A percentile compares a stretch with the other conserved stretches of the same genome.
Conservation (phyloP, 2,113 vertebrate genomes). For the Dicaeum eximium region DNA sequence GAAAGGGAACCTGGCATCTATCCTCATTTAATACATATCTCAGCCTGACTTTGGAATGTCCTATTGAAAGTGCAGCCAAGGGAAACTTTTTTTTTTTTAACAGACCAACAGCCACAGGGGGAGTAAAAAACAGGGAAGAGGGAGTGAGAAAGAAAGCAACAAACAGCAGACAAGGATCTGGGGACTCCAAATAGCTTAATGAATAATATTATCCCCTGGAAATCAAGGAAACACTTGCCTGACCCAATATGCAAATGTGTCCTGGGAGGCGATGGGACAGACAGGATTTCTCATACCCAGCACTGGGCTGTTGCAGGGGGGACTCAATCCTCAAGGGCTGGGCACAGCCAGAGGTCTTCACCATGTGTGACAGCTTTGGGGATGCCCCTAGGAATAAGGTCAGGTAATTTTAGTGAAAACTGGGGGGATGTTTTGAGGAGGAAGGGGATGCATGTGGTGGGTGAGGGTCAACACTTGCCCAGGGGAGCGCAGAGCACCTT, state of each 20-base stretch:
- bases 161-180: not conserved
- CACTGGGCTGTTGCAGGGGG: not conserved
- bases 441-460: rapidly evolving
- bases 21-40: slow-evolving; percentile 57
- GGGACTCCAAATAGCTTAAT: not conserved
- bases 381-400: not conserved
- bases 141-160: not conserved
- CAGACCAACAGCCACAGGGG: not conserved
- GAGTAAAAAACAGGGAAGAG: not conserved
- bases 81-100: slow-evolving; percentile 7
- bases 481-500: not conserved
- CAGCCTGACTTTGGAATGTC: slow-evolving; percentile 58
- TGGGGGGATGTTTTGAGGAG: not conserved
- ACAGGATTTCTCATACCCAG: not conserved
- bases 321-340: not conserved
- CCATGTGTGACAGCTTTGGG: not conserved
- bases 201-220: slow-evolving; percentile 20
- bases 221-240: slow-evolving; percentile 14
- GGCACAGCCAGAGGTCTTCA: not conserved
- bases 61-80: slow-evolving; percentile 31
- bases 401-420: not conserved
- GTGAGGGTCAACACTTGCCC: not conserved
- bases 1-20: slow-evolving; percentile 54
- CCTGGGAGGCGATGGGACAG: not conserved
- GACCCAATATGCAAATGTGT: slow-evolving; percentile 55